Conservation (phyloP, 2,888 invertebrate species). For the Acanthococcus lagerstroemiae region DNA sequence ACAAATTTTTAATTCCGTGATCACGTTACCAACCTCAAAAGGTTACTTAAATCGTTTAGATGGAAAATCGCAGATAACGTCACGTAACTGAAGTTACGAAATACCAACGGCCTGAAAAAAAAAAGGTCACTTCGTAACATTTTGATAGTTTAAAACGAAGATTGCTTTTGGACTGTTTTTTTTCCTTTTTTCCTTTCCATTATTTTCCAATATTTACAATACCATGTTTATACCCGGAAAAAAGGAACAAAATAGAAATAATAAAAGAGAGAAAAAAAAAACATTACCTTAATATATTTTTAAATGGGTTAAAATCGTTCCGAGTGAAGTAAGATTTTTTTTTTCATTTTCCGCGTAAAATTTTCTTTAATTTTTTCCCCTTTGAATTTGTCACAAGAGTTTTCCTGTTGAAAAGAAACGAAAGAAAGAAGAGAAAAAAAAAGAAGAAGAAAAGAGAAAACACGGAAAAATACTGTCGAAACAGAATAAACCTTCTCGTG, state of each 20-base stretch:
- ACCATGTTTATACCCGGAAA: neutral
- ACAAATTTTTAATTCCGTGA: no score
- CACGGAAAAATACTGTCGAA: neutral
- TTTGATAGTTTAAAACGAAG: neutral
- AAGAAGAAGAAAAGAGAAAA: neutral
- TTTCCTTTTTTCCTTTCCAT: neutral
- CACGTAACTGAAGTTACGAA: no score
- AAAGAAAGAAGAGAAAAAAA: neutral
- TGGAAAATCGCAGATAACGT: no score
- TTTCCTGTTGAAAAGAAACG: neutral
- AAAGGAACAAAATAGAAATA: neutral
- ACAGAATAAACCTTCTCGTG: neutral
- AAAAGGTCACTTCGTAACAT: constrained; percentile 1
- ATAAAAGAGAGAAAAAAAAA: neutral
- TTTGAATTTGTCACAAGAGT: neutral
- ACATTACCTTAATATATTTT: neutral
- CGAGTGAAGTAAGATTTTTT: neutral
- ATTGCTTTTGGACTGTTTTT: no score
- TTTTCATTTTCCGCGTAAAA: neutral
- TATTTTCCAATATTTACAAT: neutral
- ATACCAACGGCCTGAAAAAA: no score
- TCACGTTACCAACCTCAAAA: no score
- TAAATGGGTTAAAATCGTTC: neutral
- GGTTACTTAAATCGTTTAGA: no score
- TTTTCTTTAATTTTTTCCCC: neutral